Evolutionary conservation across 2,888 invertebrate species (phyloP), one percentile per base, ranked within the genome.

Genomic region (Conistra vaccinii): DNA sequence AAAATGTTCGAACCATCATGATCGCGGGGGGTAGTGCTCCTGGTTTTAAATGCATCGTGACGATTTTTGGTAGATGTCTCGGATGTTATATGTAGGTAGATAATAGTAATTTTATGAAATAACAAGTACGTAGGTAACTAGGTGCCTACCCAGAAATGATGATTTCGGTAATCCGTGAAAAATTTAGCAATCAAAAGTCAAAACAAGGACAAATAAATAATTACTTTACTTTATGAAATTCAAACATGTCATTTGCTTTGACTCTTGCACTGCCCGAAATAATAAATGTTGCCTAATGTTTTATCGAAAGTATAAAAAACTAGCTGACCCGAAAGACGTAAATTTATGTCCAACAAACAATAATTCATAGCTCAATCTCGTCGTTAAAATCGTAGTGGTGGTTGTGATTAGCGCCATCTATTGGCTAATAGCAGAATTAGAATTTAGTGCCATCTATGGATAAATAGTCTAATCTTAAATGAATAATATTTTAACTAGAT

Each of bases 371-470:
- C 42, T 42, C 42, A 45, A 17, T 14, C 26, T 57, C 2, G 1
- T 32, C 23, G 3, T 5, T 1, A 20, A 20, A n/a, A 55, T 53
- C 0, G 0, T 12, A 9, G 2, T 2, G 0, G 1, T 61, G 3
- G 7, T 7, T 51, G 32, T 57, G 12, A 35, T 45, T 58, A 62
- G 1, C 69, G 83, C 84, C 87, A 86, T 86, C 89, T 90, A 26
- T 66, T 68, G 65, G 0, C 4, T 23, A 71, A 35, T 74, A 69
- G 45, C 57, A 23, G n/a, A 69, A 67, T 9, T 48, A 68, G 20
- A 17, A 10, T 2, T 12, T 3, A 61, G 45, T 75, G 87, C 76
- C 87, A 87, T 90, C 91, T 90, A 58, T 66, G n/a, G 61, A 17
- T 9, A 60, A 88, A 69, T 88, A 87, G 88, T 26, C 0, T 2